Percentiles rank a stretch among this genome's conserved stretches.
Evolutionary conservation across 2,113 vertebrate species (phyloP).

Genomic region (Mustela lutreola): DNA sequence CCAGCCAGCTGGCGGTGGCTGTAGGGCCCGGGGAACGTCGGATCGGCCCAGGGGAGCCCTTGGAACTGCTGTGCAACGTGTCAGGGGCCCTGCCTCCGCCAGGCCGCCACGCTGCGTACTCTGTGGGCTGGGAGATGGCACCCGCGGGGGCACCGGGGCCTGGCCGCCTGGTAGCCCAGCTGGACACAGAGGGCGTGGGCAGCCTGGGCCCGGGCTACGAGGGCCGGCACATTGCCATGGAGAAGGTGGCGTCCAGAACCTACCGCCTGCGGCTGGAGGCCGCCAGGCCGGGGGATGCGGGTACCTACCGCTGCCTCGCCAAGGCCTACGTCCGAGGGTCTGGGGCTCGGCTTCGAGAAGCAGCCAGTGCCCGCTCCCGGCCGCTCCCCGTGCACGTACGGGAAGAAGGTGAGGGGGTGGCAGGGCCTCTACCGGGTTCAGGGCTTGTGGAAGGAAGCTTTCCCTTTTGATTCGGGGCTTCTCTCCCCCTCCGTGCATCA

Average conservation of each 20-base stretch:
- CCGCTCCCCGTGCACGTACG: slow-evolving; percentile 90
- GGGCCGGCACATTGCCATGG: slow-evolving; percentile 89
- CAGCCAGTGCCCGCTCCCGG: slow-evolving; percentile 89
- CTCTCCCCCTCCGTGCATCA: too few species aligned
- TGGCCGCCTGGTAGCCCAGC: slow-evolving; percentile 87
- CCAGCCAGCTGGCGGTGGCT: slow-evolving; percentile 88
- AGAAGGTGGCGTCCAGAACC: slow-evolving; percentile 89
- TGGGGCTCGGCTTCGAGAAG: slow-evolving; percentile 84
- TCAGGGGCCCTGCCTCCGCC: slow-evolving; percentile 69
- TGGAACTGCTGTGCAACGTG: slow-evolving; percentile 85
- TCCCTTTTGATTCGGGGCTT: not conserved
- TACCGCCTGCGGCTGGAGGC: slow-evolving; percentile 92
- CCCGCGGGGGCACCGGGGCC: slow-evolving; percentile 79
- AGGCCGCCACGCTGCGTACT: slow-evolving; percentile 88
- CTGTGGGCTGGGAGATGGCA: slow-evolving; percentile 89
- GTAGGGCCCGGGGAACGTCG: slow-evolving; percentile 84
- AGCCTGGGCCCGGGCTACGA: slow-evolving; percentile 89
- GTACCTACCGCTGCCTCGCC: slow-evolving; percentile 91
- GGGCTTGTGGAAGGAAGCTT: not conserved
- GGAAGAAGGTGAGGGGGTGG: slow-evolving; percentile 89
- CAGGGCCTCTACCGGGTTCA: slow-evolving; percentile 57
- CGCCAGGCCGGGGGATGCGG: slow-evolving; percentile 88
- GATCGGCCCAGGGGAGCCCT: slow-evolving; percentile 78
- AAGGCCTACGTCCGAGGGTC: slow-evolving; percentile 89
- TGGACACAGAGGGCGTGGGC: slow-evolving; percentile 89